Percentiles rank a stretch among this genome's conserved stretches.
phyloP scores from a whole-genome alignment of 2,113 vertebrate species.

The Galeopterus variegatus region DNA sequence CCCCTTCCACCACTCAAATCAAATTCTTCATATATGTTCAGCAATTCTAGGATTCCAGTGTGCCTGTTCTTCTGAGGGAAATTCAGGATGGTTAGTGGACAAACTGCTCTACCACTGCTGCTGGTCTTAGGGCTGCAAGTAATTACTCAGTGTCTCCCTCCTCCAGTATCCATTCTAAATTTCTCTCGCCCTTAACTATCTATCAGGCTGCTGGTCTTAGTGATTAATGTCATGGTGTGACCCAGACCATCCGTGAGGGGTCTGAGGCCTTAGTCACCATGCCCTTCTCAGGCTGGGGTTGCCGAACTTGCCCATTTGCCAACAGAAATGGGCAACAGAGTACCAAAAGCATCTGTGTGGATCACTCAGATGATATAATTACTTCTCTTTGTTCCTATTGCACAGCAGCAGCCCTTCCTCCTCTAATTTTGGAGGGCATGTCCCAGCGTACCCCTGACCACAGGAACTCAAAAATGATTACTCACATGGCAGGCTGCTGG shows the following conservation, averaged over 20 bases:
- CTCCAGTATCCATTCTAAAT: background rate
- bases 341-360: background rate
- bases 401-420: background rate
- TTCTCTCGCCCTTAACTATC: background rate
- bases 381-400: background rate
- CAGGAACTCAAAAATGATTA: background rate
- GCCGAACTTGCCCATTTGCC: background rate
- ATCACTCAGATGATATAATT: background rate
- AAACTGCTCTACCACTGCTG: background rate
- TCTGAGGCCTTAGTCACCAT: background rate
- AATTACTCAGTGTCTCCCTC: too few species aligned
- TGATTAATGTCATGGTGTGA: background rate
- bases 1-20: background rate
- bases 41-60: background rate
- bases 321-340: background rate
- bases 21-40: background rate
- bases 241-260: background rate
- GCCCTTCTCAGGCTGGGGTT: background rate
- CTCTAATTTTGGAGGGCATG: background rate
- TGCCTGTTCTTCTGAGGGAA: background rate
- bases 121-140: background rate
- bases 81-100: background rate
- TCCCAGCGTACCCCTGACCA: background rate
- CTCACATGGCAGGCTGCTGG: background rate
- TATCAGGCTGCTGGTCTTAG: background rate